Evolutionary conservation across 1,140 invertebrate genomes (phyloP).

Genomic region (Seison nebaliae): DNA sequence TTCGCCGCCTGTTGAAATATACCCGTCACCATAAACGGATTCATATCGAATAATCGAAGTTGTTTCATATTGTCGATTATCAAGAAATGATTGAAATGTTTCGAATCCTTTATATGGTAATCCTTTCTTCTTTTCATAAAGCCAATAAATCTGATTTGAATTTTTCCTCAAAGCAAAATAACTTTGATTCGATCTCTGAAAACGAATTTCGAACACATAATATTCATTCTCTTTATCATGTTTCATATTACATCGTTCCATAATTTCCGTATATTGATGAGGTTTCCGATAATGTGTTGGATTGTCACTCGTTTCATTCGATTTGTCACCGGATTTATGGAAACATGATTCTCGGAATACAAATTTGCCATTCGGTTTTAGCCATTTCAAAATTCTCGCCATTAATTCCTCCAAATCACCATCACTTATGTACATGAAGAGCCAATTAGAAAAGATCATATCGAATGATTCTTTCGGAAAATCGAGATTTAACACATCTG

Average conservation of each 20-base stretch:
- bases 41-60: constrained; percentile 35
- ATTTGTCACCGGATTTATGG: constrained; percentile 30
- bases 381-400: constrained; percentile 30
- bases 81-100: constrained; percentile 33
- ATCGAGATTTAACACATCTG: constrained; percentile 33
- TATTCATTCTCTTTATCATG: too few relatives aligned
- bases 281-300: constrained; percentile 11
- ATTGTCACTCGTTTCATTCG: constrained; percentile 9
- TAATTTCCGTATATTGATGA: constrained; percentile 3
- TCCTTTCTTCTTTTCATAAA: constrained; percentile 11
- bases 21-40: constrained; percentile 36
- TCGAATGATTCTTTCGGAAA: constrained; percentile 21
- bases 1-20: constrained; percentile 34
- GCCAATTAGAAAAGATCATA: constrained; percentile 37
- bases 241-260: too few relatives aligned
- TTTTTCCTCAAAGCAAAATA: constrained; percentile 6
- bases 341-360: constrained; percentile 31
- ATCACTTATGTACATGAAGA: constrained; percentile 37
- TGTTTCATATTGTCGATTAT: constrained; percentile 34
- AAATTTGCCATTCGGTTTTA: constrained; percentile 31
- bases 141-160: constrained; percentile 11
- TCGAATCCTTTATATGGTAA: constrained; percentile 10
- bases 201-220: too few relatives aligned
- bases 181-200: neutral
- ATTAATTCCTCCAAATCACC: constrained; percentile 30